Base-by-base conservation (phyloP, 1,140 invertebrate species). In the Cecropterus lyciades region DNA sequence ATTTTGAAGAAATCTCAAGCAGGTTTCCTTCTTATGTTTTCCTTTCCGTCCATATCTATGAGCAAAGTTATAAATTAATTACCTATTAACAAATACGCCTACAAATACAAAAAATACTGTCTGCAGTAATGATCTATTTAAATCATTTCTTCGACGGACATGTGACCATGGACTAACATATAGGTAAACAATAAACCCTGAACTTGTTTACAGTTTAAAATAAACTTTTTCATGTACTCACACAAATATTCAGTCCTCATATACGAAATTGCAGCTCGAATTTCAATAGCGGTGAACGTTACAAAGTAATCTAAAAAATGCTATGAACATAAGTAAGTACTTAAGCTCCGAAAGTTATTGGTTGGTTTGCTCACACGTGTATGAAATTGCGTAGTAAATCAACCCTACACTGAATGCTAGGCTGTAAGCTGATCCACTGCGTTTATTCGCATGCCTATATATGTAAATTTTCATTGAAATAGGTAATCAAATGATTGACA, bases 291-390 rank as follows among this genome's bases (percentile, higher is more conserved):
- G 9, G 9, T 13, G 3, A 40, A n/a, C 1, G 2, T 40, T 40
- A 11, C 37, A n/a, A 40, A 40, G n/a, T n/a, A 40, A 40, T n/a
- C 11, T 40, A 4, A 40, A 40, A 40, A 40, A 40, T 40, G 6
- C 11, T 40, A n/a, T 40, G 11, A 40, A 40, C 9, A n/a, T n/a
- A n/a, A n/a, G 9, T 40, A n/a, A 40, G 37, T 40, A 40, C 11
- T 40, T 40, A 40, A 40, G 10, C n/a, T 40, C n/a, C 0, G 7
- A 40, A 4, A 40, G 37, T 40, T 40, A 40, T 40, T 40, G 37
- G 37, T 40, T 40, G 37, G 11, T 40, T 40, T 40, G n/a, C 11
- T 40, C 37, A 48, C 46, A 48, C 46, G 17, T 48, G 46, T 48
- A 20, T 48, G n/a, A n/a, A 40, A 40, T 40, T 40, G n/a, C 37